A percentile compares a stretch with the other conserved stretches of the same genome.
Conservation (phyloP, 2,888 invertebrate species). For the Agriopis marginaria region DNA sequence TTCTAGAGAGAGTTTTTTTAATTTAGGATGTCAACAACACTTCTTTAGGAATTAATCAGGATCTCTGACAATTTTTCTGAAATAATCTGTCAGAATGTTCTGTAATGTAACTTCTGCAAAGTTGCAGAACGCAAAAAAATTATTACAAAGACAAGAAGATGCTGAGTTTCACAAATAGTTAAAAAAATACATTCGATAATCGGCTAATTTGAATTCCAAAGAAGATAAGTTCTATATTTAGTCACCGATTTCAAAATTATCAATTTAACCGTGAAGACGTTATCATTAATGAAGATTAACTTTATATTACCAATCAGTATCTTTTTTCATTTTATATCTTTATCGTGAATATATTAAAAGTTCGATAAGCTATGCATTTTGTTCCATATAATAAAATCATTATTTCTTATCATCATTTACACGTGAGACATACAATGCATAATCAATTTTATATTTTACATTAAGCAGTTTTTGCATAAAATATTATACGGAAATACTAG, state of each 20-base stretch:
- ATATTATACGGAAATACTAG: no score
- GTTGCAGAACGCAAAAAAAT: no score
- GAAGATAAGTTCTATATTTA: slow-evolving; percentile 12
- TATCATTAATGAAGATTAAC: neutral
- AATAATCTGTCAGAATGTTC: no score
- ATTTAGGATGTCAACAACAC: no score
- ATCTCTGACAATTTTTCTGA: no score
- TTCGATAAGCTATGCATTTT: neutral
- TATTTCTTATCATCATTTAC: neutral
- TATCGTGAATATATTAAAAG: neutral
- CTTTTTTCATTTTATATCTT: neutral
- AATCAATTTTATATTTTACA: no score
- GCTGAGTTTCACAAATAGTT: neutral
- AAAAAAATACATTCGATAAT: slow-evolving; percentile 1
- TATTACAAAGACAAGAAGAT: neutral
- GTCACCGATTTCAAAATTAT: neutral
- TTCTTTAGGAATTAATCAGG: no score
- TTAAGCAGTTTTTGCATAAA: no score
- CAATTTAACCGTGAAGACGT: neutral
- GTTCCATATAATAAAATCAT: neutral
- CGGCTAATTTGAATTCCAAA: neutral
- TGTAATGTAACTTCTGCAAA: no score
- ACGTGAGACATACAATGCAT: neutral
- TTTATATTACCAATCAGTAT: no score
- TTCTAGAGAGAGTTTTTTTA: no score